Evolutionary conservation across 2,888 invertebrate genomes (phyloP).

Genomic region (Piscicola geometra): DNA sequence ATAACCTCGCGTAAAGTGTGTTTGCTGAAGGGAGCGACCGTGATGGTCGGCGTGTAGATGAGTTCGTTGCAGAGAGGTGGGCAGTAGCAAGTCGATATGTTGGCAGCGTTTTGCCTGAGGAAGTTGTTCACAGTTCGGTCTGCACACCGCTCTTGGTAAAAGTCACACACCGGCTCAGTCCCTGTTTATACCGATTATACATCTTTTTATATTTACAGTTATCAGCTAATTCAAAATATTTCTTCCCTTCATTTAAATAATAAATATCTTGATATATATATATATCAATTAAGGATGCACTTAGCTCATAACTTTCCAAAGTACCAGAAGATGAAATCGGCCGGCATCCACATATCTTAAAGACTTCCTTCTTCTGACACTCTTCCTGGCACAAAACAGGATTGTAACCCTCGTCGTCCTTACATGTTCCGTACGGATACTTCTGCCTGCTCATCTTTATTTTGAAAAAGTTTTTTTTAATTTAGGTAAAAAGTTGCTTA

Average conservation of each 20-base stretch:
- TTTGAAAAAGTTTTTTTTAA: background rate
- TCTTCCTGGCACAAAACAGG: slow-evolving; percentile 10
- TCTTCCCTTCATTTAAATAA: too few relatives aligned
- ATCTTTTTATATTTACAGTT: too few relatives aligned
- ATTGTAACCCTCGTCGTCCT: slow-evolving; percentile 13
- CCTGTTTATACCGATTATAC: too few relatives aligned
- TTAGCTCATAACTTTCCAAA: too few relatives aligned
- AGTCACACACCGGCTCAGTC: slow-evolving; percentile 21
- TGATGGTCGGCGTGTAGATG: background rate
- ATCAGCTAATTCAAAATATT: too few relatives aligned
- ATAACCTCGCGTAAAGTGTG: background rate
- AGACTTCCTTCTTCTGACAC: background rate
- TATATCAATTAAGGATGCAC: too few relatives aligned
- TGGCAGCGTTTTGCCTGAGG: background rate
- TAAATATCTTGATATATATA: too few relatives aligned
- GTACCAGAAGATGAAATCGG: slow-evolving; percentile 1
- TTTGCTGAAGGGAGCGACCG: slow-evolving; percentile 2
- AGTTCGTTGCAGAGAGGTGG: slow-evolving; percentile 12
- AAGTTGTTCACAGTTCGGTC: background rate
- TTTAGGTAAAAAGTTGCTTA: too few relatives aligned
- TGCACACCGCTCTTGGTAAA: slow-evolving; percentile 15
- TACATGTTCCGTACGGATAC: slow-evolving; percentile 27
- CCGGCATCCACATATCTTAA: slow-evolving; percentile 17
- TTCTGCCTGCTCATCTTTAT: background rate
- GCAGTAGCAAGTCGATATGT: slow-evolving; percentile 11